Evolutionary conservation across 2,888 invertebrate species (phyloP), one percentile per base, ranked within the genome.

Genomic region (Stenichneumon culpator): DNA sequence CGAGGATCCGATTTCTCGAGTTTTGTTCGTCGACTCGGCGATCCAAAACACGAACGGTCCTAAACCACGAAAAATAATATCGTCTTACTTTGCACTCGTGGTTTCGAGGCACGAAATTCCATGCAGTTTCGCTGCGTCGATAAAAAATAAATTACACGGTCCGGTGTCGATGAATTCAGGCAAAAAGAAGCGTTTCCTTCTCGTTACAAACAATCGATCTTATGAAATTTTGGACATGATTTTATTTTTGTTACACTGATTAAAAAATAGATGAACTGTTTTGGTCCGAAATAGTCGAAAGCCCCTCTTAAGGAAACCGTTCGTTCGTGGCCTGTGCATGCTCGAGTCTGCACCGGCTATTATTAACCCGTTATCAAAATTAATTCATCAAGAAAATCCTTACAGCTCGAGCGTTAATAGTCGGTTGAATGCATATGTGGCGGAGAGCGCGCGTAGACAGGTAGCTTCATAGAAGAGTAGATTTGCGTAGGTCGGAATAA

Each of bases 401-500:
- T 50, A 44, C 32, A 32, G 11, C 60, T 32, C 52, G 63, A 69
- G 78, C 79, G 77, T 77, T 82, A 84, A 74, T 72, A 72, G 75
- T 82, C 74, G 86, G 86, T 87, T 70, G 78, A 87, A 67, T 65
- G 75, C 50, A 63, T 67, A 75, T 72, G 60, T 69, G 81, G 50
- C 60, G 63, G 85, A 86, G 11, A 77, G 60, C 54, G 79, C 86
- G 88, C 87, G 88, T 89, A 88, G 87, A 87, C 86, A 82, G 85
- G 85, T 84, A 69, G 86, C 83, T 86, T 67, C 73, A 75, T 82
- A 82, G 79, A 83, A 83, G 80, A 86, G 86, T 84, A 79, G 84
- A 86, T 86, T 81, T 83, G 87, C 87, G 87, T 86, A 86, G 87
- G 87, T 88, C 86, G 88, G 86, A 88, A 88, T 84, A 82, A 79